Percentiles rank a stretch among this genome's conserved stretches.
Evolutionary conservation across 2,888 invertebrate genomes (phyloP).

Genomic region (Timema cristinae): DNA sequence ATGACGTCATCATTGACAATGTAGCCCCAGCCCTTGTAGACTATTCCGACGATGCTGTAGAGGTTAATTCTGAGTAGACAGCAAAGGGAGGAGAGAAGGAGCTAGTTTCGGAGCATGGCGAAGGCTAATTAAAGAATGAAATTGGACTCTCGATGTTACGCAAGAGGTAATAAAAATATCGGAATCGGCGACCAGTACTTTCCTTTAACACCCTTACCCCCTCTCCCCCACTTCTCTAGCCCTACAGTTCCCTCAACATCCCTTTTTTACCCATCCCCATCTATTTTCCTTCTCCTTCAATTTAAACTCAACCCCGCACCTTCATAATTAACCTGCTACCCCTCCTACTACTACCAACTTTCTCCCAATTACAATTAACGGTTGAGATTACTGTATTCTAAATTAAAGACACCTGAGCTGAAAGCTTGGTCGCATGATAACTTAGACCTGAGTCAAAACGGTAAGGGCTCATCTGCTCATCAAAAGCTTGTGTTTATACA

Average conservation of each 20-base stretch:
- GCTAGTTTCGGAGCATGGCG: not conserved
- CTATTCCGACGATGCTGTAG: too few relatives aligned
- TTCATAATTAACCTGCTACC: slow-evolving; percentile 25
- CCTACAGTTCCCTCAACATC: not conserved
- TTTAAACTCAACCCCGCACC: slow-evolving; percentile 19
- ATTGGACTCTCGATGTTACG: slow-evolving; percentile 21
- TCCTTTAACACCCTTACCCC: not conserved
- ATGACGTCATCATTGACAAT: too few relatives aligned
- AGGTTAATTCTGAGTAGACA: too few relatives aligned
- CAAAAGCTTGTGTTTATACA: too few relatives aligned
- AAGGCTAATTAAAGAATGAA: slow-evolving; percentile 21
- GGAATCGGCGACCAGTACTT: slow-evolving; percentile 5
- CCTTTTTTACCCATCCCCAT: not conserved
- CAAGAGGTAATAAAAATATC: slow-evolving; percentile 17
- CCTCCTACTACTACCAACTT: not conserved
- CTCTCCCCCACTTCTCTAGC: not conserved
- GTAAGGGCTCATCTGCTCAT: too few relatives aligned
- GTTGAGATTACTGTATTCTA: slow-evolving; percentile 28
- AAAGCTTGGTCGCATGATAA: too few relatives aligned
- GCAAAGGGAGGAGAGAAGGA: not conserved
- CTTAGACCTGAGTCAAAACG: too few relatives aligned
- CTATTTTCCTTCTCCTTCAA: slow-evolving; percentile 11
- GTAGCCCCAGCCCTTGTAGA: too few relatives aligned
- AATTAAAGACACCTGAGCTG: slow-evolving; percentile 15
- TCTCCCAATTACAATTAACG: slow-evolving; percentile 31